Evolutionary conservation across 2,888 invertebrate genomes (phyloP).

Genomic region (Argyra leucocephala): DNA sequence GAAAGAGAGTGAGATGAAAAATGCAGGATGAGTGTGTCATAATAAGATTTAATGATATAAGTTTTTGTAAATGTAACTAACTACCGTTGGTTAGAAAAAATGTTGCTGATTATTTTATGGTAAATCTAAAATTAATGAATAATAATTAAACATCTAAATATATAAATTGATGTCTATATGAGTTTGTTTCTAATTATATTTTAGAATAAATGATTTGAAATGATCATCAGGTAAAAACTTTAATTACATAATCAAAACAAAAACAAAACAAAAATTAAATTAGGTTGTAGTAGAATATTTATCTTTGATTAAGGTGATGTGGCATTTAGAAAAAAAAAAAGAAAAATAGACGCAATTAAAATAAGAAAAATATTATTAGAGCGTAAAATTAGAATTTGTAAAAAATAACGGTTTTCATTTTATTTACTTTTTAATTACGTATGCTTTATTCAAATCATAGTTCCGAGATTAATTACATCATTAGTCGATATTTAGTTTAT

Average conservation of each 20-base stretch:
- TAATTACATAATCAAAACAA: too few relatives aligned
- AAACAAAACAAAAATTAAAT: background rate
- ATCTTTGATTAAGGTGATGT: background rate
- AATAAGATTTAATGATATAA: background rate
- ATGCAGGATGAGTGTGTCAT: too few relatives aligned
- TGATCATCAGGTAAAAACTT: background rate
- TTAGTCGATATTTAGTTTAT: too few relatives aligned
- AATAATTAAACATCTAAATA: background rate
- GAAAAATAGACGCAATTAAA: background rate
- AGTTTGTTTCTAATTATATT: too few relatives aligned
- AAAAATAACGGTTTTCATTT: background rate
- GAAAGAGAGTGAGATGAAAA: too few relatives aligned
- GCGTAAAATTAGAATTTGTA: background rate
- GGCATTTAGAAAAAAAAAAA: background rate
- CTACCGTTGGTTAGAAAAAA: too few relatives aligned
- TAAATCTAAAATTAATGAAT: constrained; percentile 6
- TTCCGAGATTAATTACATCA: too few relatives aligned
- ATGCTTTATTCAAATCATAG: too few relatives aligned
- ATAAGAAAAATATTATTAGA: background rate
- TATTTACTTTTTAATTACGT: too few relatives aligned
- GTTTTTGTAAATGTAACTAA: too few relatives aligned
- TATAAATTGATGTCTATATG: background rate
- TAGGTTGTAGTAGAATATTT: constrained; percentile 2
- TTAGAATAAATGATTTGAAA: background rate
- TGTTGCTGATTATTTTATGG: background rate